A percentile compares a stretch with the other conserved stretches of the same genome.
These are phyloP conservation scores for Charanyca ferruginea DNA, from an alignment of 2,888 invertebrate genomes.

Conservation along the genomic window DNA sequence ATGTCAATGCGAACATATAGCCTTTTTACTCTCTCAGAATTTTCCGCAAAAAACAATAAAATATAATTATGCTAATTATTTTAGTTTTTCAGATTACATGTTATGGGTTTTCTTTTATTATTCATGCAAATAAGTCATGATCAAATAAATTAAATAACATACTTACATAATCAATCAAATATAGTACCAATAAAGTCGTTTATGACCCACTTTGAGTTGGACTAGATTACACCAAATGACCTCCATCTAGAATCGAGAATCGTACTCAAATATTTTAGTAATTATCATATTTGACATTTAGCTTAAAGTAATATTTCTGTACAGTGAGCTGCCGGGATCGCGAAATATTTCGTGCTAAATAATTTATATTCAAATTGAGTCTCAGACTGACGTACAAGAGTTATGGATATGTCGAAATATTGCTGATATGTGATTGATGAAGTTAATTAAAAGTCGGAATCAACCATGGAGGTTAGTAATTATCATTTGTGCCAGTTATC, in stretches of 20 bases:
- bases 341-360: constrained; percentile 46
- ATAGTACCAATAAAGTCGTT: constrained; percentile 10
- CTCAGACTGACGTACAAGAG: constrained; percentile 22
- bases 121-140: too few relatives aligned
- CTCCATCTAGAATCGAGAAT: constrained; percentile 19
- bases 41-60: constrained; percentile 7
- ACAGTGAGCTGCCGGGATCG: constrained; percentile 34
- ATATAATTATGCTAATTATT: constrained; percentile 6
- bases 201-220: constrained; percentile 35
- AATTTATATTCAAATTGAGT: constrained; percentile 57
- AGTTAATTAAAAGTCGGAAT: constrained; percentile 47
- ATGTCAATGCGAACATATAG: background rate
- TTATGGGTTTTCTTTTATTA: too few relatives aligned
- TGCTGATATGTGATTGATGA: constrained; percentile 50
- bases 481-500: constrained; percentile 31
- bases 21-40: background rate
- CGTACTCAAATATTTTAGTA: constrained; percentile 1
- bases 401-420: constrained; percentile 57
- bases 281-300: constrained; percentile 34
- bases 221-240: constrained; percentile 21
- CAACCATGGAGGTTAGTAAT: constrained; percentile 38
- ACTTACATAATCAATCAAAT: constrained; percentile 11
- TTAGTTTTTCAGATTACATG: too few relatives aligned
- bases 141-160: constrained; percentile 20
- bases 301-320: constrained; percentile 26